phyloP scores from a whole-genome alignment of 2,888 invertebrate genomes.

The Lacanobia oleracea region DNA sequence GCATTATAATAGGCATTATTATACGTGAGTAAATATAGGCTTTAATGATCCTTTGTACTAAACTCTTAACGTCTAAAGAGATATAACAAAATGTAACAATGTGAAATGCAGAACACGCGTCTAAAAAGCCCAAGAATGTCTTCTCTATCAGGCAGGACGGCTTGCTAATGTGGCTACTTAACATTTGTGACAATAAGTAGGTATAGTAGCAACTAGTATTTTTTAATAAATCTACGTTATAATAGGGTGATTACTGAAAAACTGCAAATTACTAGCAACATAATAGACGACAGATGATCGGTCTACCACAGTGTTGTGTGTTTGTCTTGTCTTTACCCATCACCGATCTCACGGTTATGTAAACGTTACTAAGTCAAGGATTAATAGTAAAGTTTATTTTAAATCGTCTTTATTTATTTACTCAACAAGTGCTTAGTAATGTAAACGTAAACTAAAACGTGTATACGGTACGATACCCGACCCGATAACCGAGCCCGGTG shows the following conservation, averaged over 20 bases:
- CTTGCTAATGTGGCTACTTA: not conserved
- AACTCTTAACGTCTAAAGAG: not conserved
- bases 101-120: not conserved
- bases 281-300: slow-evolving; percentile 20
- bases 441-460: slow-evolving; percentile 84
- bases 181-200: not conserved
- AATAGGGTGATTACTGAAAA: not conserved
- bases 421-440: slow-evolving; percentile 88
- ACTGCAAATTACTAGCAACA: slow-evolving; percentile 40
- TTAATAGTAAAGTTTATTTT: slow-evolving; percentile 87
- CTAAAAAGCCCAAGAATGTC: not conserved
- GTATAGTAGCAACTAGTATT: not conserved
- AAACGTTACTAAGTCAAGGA: slow-evolving; percentile 86
- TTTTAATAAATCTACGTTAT: not conserved
- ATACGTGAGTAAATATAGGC: not conserved
- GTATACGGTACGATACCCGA: slow-evolving; percentile 74
- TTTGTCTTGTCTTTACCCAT: slow-evolving; percentile 63
- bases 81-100: not conserved
- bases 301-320: slow-evolving; percentile 57
- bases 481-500: slow-evolving; percentile 75
- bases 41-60: not conserved
- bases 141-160: too few relatives aligned
- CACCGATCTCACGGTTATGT: slow-evolving; percentile 82
- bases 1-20: not conserved
- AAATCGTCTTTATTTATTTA: slow-evolving; percentile 88